A percentile compares a stretch with the other conserved stretches of the same genome.
Conservation (phyloP, 2,888 invertebrate genomes). For the Ophioninae sp. region DNA sequence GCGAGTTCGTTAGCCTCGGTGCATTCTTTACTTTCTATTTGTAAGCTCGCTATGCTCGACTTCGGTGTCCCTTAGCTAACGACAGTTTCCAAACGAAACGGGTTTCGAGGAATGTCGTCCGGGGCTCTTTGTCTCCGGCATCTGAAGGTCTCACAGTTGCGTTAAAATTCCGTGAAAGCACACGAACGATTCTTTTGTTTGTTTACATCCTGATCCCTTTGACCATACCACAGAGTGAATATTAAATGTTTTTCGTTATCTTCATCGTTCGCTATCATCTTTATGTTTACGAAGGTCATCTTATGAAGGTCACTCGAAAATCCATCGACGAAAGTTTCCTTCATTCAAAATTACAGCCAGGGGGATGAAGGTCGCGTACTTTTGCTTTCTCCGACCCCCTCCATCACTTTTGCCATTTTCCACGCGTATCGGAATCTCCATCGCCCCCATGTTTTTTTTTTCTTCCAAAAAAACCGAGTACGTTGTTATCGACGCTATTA, state of each 20-base stretch:
- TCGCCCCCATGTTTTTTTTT: too few relatives aligned
- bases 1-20: neutral
- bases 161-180: constrained; percentile 29
- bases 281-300: neutral
- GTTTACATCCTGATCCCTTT: neutral
- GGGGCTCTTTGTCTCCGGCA: constrained; percentile 32
- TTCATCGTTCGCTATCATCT: neutral
- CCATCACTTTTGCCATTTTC: too few relatives aligned
- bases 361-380: constrained; percentile 3
- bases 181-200: neutral
- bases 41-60: constrained; percentile 38
- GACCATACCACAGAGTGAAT: neutral
- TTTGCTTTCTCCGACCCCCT: neutral
- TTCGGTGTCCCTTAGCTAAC: constrained; percentile 7
- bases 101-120: constrained; percentile 43
- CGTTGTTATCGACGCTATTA: too few relatives aligned
- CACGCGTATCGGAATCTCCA: too few relatives aligned
- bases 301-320: neutral
- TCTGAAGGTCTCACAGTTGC: constrained; percentile 36
- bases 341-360: neutral
- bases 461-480: too few relatives aligned
- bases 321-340: neutral
- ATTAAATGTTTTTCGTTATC: neutral
- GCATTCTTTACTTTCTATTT: constrained; percentile 48
- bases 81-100: constrained; percentile 29